These are phyloP conservation scores for Nomada flava DNA, from an alignment of 2,888 invertebrate genomes.

Conservation along the genomic window DNA sequence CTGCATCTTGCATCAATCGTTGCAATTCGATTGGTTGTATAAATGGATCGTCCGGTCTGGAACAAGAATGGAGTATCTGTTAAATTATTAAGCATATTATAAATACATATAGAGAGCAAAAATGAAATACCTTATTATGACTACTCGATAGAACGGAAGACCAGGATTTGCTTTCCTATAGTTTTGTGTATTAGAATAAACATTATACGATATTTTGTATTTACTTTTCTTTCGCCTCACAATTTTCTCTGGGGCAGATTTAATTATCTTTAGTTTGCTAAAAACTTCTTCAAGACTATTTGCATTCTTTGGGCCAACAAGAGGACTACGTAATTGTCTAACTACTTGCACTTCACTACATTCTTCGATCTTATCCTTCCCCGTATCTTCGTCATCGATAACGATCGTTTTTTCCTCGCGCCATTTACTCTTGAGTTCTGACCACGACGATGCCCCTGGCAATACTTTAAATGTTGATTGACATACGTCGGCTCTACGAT, in stretches of 20 bases:
- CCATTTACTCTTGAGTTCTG: slow-evolving; percentile 80
- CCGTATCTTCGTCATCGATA: slow-evolving; percentile 80
- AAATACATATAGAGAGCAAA: slow-evolving; percentile 1
- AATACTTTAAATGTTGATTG: slow-evolving; percentile 73
- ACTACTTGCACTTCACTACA: slow-evolving; percentile 78
- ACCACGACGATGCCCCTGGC: slow-evolving; percentile 77
- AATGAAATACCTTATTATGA: slow-evolving; percentile 77
- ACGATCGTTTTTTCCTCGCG: slow-evolving; percentile 81
- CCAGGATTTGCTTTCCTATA: slow-evolving; percentile 80
- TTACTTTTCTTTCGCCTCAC: slow-evolving; percentile 77
- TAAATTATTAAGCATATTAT: not conserved
- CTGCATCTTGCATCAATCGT: slow-evolving; percentile 78
- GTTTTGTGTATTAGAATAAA: slow-evolving; percentile 74
- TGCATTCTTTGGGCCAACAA: slow-evolving; percentile 72
- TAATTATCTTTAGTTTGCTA: slow-evolving; percentile 79
- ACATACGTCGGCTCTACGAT: slow-evolving; percentile 24
- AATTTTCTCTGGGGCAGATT: slow-evolving; percentile 76
- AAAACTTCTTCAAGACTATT: slow-evolving; percentile 76
- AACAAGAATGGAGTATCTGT: slow-evolving; percentile 57
- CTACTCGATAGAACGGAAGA: slow-evolving; percentile 76
- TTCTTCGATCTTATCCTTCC: slow-evolving; percentile 27
- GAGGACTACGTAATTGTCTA: slow-evolving; percentile 73
- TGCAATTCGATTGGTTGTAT: slow-evolving; percentile 78
- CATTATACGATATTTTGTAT: slow-evolving; percentile 80
- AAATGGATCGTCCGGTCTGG: slow-evolving; percentile 73